A percentile compares a stretch with the other conserved stretches of the same genome.
Conservation (phyloP, 2,113 vertebrate species). For the Myrmophylax atrothorax region DNA sequence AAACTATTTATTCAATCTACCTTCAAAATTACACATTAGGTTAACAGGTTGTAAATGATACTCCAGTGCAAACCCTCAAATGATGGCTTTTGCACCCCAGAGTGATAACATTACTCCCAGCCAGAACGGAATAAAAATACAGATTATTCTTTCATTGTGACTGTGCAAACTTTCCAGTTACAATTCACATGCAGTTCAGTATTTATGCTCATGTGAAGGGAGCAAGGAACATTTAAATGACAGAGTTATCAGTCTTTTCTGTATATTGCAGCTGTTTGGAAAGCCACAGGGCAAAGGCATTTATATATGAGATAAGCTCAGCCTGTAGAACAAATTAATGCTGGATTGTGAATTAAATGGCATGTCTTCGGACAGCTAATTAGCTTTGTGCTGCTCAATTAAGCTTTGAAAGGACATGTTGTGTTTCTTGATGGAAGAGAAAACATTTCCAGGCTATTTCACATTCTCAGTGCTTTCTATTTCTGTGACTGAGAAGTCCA, state of each 20-base stretch:
- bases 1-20: slow-evolving; percentile 36
- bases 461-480: slow-evolving; percentile 53
- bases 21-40: slow-evolving; percentile 59
- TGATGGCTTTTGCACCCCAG: neutral
- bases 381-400: slow-evolving; percentile 83
- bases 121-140: slow-evolving; percentile 26
- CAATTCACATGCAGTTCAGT: slow-evolving; percentile 51
- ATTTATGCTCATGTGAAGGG: slow-evolving; percentile 55
- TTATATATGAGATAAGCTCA: slow-evolving; percentile 78
- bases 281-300: slow-evolving; percentile 78
- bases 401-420: slow-evolving; percentile 79
- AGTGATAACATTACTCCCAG: slow-evolving; percentile 18
- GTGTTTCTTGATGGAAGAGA: slow-evolving; percentile 76
- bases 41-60: slow-evolving; percentile 44
- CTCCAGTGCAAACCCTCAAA: neutral
- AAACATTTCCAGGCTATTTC: slow-evolving; percentile 73
- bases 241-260: slow-evolving; percentile 77
- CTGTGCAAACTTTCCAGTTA: slow-evolving; percentile 29
- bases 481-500: slow-evolving; percentile 40
- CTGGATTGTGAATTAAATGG: slow-evolving; percentile 81
- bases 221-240: slow-evolving; percentile 64
- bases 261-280: slow-evolving; percentile 75
- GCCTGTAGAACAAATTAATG: slow-evolving; percentile 81
- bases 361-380: slow-evolving; percentile 81
- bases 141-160: slow-evolving; percentile 23